These are phyloP conservation scores for Zaprionus gabonicus DNA, from an alignment of 1,140 invertebrate genomes.

Conservation along the genomic window DNA sequence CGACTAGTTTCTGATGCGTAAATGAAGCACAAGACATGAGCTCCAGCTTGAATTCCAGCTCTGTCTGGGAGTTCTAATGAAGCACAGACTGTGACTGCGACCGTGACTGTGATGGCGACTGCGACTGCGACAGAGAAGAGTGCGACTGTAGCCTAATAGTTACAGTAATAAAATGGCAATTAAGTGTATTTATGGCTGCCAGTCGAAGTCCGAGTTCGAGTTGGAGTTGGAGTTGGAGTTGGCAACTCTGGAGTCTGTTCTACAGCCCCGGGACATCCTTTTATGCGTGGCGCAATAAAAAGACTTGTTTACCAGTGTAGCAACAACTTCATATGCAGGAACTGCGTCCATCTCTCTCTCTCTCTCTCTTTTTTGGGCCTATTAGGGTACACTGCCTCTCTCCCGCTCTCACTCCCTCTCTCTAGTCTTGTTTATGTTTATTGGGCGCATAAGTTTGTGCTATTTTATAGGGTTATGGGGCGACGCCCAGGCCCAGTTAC, in stretches of 20 bases:
- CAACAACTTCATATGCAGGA: constrained; percentile 68
- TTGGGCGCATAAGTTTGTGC: constrained; percentile 74
- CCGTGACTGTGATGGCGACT: constrained; percentile 16
- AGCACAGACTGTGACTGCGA: constrained; percentile 35
- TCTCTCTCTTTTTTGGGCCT: constrained; percentile 50
- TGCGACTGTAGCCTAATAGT: constrained; percentile 60
- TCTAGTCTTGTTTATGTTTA: constrained; percentile 69
- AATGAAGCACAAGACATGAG: constrained; percentile 54
- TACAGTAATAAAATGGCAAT: constrained; percentile 79
- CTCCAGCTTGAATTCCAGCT: constrained; percentile 1
- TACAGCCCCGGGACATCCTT: constrained; percentile 66
- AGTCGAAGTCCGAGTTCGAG: constrained; percentile 6
- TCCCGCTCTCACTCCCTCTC: constrained; percentile 23
- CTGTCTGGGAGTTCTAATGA: constrained; percentile 55
- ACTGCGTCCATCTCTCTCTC: constrained; percentile 8
- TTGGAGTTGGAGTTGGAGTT: no score
- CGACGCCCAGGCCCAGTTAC: background rate
- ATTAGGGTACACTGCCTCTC: constrained; percentile 24
- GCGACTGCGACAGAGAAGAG: background rate
- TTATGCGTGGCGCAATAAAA: constrained; percentile 73
- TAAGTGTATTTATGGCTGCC: constrained; percentile 73
- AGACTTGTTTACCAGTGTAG: constrained; percentile 78
- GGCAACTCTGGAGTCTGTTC: constrained; percentile 24
- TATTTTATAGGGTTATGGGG: constrained; percentile 78
- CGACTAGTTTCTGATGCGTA: constrained; percentile 45